These are phyloP conservation scores for Bubalus kerabau DNA, from an alignment of 2,113 vertebrate genomes.

Conservation along the genomic window DNA sequence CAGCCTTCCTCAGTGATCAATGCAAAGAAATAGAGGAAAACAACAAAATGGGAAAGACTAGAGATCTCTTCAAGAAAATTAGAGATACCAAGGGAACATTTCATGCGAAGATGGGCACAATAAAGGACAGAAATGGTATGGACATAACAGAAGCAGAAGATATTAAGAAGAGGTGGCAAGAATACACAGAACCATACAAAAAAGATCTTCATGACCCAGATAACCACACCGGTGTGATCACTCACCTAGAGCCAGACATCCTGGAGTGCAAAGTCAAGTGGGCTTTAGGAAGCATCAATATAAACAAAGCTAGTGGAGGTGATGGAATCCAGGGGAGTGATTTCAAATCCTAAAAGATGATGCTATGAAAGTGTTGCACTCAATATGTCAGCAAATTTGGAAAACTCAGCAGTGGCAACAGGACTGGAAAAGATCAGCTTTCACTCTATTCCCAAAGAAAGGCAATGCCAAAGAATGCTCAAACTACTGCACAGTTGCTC, in stretches of 20 bases:
- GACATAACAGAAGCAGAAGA: not conserved
- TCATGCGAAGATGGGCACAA: not conserved
- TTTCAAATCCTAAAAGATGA: not conserved
- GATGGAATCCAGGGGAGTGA: not conserved
- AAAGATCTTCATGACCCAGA: not conserved
- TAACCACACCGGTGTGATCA: not conserved
- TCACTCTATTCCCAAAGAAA: not conserved
- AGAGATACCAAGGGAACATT: not conserved
- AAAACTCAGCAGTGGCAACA: not conserved
- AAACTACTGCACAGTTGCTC: not conserved
- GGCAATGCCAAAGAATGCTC: not conserved
- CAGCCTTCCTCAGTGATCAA: not conserved
- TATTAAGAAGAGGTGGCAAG: not conserved
- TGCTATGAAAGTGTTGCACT: not conserved
- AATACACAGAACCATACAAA: not conserved
- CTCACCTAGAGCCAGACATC: not conserved
- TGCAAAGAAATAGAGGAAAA: not conserved
- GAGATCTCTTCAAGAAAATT: not conserved
- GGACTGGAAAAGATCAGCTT: not conserved
- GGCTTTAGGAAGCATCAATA: not conserved
- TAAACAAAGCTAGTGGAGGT: not conserved
- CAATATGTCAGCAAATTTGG: not conserved
- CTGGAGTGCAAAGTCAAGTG: not conserved
- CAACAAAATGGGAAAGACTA: not conserved
- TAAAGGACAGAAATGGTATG: not conserved